phyloP scores from a whole-genome alignment of 1,140 invertebrate species.

The Carcinoscorpius rotundicauda region DNA sequence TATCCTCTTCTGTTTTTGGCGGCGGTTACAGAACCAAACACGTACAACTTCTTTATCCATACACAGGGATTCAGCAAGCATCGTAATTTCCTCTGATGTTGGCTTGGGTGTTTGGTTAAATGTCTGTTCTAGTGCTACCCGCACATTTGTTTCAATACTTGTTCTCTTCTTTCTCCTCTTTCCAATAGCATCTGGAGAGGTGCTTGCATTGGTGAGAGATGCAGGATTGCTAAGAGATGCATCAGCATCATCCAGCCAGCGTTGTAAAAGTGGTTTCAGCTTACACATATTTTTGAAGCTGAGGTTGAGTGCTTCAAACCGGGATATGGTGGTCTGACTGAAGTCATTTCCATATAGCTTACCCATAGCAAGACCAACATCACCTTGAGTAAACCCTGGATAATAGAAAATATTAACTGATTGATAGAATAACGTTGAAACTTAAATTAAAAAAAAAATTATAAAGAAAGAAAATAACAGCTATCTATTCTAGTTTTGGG shows the following conservation, averaged over 20 bases:
- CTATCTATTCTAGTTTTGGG: too few relatives aligned
- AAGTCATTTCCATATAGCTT: conserved; percentile 98
- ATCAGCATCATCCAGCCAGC: conserved; percentile 95
- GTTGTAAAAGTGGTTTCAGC: conserved; percentile 88
- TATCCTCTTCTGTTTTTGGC: conserved; percentile 99
- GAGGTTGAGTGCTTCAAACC: conserved; percentile 95
- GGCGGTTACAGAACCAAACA: conserved; percentile 97
- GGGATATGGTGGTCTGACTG: conserved; percentile 95
- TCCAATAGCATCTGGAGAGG: conserved; percentile 71
- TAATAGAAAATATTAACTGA: too few relatives aligned
- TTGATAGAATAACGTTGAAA: too few relatives aligned
- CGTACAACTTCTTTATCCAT: conserved; percentile 98
- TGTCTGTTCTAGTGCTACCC: conserved; percentile 83
- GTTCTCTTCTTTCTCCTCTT: conserved; percentile 92
- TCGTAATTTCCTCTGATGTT: conserved; percentile 87
- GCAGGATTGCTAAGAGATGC: conserved; percentile 68
- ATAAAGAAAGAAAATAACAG: too few relatives aligned
- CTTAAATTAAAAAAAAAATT: too few relatives aligned
- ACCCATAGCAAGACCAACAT: conserved; percentile 96
- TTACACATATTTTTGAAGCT: conserved; percentile 99
- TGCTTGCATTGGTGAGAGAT: conserved; percentile 55
- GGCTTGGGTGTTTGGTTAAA: conserved; percentile 94
- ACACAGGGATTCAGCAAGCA: conserved; percentile 74
- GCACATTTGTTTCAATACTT: conserved; percentile 87
- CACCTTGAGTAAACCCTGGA: conserved; percentile 91